A percentile compares a stretch with the other conserved stretches of the same genome.
Conservation (phyloP, 2,797 vertebrate genomes). For the Chloroceryle inda region DNA sequence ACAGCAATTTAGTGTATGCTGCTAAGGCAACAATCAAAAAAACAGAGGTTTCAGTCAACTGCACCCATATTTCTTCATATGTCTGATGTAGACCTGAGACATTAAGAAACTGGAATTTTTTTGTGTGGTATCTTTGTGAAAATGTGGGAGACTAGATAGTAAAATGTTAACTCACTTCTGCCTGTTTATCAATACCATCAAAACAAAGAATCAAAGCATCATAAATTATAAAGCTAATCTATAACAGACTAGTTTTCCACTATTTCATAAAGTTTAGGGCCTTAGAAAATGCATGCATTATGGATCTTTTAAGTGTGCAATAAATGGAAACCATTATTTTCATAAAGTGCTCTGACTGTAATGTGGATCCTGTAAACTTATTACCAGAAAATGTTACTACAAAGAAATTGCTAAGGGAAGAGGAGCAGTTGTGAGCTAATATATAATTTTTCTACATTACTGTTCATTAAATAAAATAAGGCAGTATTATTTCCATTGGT, state of each 20-base stretch:
- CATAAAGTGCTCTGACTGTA: not conserved
- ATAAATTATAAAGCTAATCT: not conserved
- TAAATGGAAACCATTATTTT: conserved; percentile 13
- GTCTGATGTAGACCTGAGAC: not conserved
- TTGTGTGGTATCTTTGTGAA: not conserved
- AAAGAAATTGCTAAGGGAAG: conserved; percentile 7
- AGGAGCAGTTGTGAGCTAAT: not conserved
- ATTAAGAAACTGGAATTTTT: not conserved
- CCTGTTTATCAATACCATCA: not conserved
- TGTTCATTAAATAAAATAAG: conserved; percentile 42
- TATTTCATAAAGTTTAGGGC: not conserved
- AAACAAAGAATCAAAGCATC: not conserved
- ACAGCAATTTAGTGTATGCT: not conserved
- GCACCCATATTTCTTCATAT: not conserved
- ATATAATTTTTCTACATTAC: conserved; percentile 16
- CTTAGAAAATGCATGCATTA: not conserved
- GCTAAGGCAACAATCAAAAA: not conserved
- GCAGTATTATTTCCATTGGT: not conserved
- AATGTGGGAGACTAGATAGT: not conserved
- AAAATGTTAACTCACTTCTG: not conserved
- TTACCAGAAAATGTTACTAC: not conserved
- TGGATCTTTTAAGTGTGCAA: not conserved
- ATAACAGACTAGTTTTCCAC: not conserved
- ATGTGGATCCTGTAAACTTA: conserved; percentile 23
- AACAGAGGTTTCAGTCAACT: not conserved